Evolutionary conservation across 2,797 vertebrate genomes (phyloP), one percentile per base, ranked within the genome.

Genomic region (Hephaestus fuliginosus): DNA sequence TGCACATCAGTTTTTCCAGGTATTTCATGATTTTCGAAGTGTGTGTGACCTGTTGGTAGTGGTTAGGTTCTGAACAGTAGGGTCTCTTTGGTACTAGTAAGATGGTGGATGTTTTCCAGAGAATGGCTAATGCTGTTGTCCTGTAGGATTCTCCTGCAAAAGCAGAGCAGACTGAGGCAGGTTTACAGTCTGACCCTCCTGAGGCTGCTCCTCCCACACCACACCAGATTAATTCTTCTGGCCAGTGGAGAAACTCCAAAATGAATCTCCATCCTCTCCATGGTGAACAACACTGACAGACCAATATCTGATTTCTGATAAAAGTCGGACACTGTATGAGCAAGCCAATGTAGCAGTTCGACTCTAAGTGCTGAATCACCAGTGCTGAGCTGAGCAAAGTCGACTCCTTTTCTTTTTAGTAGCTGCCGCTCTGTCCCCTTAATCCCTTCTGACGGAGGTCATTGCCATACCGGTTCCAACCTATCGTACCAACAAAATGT

Each of bases 371-470:
- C 63, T 71, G 52, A 64, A 70, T 75, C 76, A 73, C 63, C 0
- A 1, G 20, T 58, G 70, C 44, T 68, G 41, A 81, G 33, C 52
- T 60, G 51, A 68, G 33, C 49, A 53, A 63, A 49, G 4, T 70
- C 39, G 70, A 67, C 20, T 51, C 46, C 30, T 55, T 66, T 77
- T 82, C 62, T 33, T 75, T 71, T 82, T 48, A 58, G 64, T 52
- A 64, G 51, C 64, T 64, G 64, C 76, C 22, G 30, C 60, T 70
- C n/a, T 68, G 62, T 80, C 65, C 46, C 53, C 55, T 63, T 86
- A 83, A 87, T 86, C 41, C 56, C 58, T 58, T 13, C 52, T 49
- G 76, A 80, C 67, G 17, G 80, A 75, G 82, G 80, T 84, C 85
- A 81, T 48, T 36, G 69, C 63, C 52, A 25, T 48, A 80, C 55